phyloP scores from a whole-genome alignment of 2,113 vertebrate genomes.

The Rhinopomastus cyanomelas region DNA sequence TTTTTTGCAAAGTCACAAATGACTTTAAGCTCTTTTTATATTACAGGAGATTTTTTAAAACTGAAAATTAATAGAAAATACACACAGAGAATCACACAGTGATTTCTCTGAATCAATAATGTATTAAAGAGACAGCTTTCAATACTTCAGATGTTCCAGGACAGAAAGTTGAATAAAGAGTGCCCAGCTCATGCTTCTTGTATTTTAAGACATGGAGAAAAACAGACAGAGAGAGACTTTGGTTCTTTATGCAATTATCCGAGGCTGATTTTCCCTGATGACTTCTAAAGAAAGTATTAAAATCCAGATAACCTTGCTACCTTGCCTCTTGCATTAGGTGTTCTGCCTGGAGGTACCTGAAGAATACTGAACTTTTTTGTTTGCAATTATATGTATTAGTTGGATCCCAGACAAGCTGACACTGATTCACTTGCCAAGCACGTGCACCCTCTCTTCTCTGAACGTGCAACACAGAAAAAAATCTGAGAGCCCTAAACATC shows the following conservation, averaged over 20 bases:
- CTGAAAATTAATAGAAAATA: neutral
- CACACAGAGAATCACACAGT: fast-evolving
- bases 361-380: neutral
- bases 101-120: neutral
- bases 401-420: neutral
- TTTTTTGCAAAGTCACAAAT: neutral
- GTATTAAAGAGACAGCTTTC: neutral
- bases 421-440: neutral
- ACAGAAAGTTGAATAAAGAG: neutral
- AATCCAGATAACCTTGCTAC: neutral
- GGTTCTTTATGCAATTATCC: neutral
- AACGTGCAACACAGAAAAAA: neutral
- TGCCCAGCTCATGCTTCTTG: neutral
- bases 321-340: neutral
- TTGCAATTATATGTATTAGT: neutral
- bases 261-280: neutral
- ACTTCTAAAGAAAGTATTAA: neutral
- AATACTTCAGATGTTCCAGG: neutral
- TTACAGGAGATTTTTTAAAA: neutral
- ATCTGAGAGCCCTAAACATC: neutral
- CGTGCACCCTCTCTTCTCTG: fast-evolving
- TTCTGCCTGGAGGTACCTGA: neutral
- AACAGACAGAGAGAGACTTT: neutral
- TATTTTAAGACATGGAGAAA: neutral
- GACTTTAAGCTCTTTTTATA: neutral